Conservation (phyloP, 2,797 vertebrate species). For the Catostomus latipinnis region DNA sequence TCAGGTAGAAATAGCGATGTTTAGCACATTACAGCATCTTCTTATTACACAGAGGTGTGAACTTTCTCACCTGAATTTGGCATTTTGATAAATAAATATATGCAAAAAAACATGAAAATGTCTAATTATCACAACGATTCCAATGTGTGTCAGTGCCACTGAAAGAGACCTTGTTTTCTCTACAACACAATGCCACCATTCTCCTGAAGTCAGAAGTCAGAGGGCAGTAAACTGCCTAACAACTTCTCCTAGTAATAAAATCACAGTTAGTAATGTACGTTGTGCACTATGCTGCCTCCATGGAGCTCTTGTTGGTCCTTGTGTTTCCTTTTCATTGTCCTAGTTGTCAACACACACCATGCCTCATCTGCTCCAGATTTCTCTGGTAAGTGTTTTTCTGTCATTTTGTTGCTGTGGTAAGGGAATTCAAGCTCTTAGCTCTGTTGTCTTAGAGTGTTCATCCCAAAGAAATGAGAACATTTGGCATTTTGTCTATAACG, state of each 20-base stretch:
- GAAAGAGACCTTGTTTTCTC: constrained; percentile 61
- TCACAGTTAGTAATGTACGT: constrained; percentile 55
- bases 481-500: constrained; percentile 50
- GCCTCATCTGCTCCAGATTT: constrained; percentile 71
- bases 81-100: neutral
- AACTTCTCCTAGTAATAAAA: constrained; percentile 53
- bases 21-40: too few relatives aligned
- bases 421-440: constrained; percentile 23
- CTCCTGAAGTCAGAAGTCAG: constrained; percentile 52
- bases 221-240: constrained; percentile 56
- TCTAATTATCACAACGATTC: constrained; percentile 21
- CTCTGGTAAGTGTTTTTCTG: constrained; percentile 72
- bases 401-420: neutral
- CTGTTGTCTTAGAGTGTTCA: constrained; percentile 31
- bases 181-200: constrained; percentile 74
- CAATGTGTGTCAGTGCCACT: constrained; percentile 44
- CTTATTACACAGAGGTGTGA: constrained; percentile 24
- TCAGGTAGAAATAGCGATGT: too few relatives aligned
- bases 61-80: constrained; percentile 1
- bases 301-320: constrained; percentile 63
- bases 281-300: constrained; percentile 64
- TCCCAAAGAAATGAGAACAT: constrained; percentile 36
- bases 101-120: constrained; percentile 13
- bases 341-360: constrained; percentile 55
- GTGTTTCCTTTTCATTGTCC: constrained; percentile 60